Base-by-base conservation (phyloP, 2,888 invertebrate genomes). In the Lithophane semibrunnea region DNA sequence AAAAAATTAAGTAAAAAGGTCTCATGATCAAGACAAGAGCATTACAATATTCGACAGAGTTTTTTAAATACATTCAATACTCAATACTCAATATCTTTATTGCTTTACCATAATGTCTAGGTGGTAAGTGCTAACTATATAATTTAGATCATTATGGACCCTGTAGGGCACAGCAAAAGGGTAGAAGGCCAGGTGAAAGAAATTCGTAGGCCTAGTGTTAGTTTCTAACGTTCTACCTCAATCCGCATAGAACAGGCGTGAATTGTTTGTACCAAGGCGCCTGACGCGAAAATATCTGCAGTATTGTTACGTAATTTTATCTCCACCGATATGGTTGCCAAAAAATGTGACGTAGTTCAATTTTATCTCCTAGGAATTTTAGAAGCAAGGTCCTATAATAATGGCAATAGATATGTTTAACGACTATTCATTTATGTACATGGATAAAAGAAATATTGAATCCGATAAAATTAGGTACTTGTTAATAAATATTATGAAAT, bases 291-390 rank as follows among this genome's bases (percentile, higher is more conserved):
- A 82, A 82, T 65, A 82, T 82, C 83, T 65, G 78, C 78, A 78
- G 82, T 82, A 47, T 13, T 58, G 83, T 78, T 79, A 79, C 84
- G 84, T 79, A 78, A 78, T 60, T 37, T 37, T 82, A 65, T 65
- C 77, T 65, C 21, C 52, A 37, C 24, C 58, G 37, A 37, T 58
- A 65, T 58, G 29, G 77, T 65, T 76, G 77, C 83, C 78, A 78
- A 65, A 65, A 60, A 37, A 49, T 65, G 37, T 76, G 54, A n/a
- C 18, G 18, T 37, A 8, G 16, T 76, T 16, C n/a, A 18, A 16
- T 10, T 5, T 47, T 21, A 52, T 44, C 29, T 16, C 21, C 1
- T n/a, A 47, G 1, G 21, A 52, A 47, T 64, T 52, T 2, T 8
- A 37, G 18, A 29, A 44, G 12, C 52, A 65, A 44, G 2, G 18